Evolutionary conservation across 2,113 vertebrate species (phyloP).

Genomic region (Tetrao urogallus): DNA sequence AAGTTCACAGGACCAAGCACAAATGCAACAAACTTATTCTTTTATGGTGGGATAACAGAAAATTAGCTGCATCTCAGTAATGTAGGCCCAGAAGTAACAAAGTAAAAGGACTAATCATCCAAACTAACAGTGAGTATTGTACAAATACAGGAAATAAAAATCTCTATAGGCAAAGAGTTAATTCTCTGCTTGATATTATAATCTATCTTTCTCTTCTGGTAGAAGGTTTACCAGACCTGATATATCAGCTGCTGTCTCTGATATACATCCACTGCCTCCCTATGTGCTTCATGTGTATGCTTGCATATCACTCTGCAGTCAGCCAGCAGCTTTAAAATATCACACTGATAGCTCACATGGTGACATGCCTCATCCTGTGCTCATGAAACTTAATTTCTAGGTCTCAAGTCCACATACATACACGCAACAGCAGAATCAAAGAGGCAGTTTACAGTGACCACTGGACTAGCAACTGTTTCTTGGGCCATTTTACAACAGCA

Average conservation of each 20-base stretch:
- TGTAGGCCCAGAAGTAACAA: background rate
- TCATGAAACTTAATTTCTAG: background rate
- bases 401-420: background rate
- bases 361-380: background rate
- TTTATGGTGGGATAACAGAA: background rate
- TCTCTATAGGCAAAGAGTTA: background rate
- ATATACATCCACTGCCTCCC: constrained; percentile 26
- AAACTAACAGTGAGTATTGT: background rate
- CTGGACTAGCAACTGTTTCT: background rate
- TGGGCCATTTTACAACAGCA: background rate
- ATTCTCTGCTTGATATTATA: constrained; percentile 5
- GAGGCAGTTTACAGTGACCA: background rate
- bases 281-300: constrained; percentile 11
- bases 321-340: constrained; percentile 51
- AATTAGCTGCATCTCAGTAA: background rate
- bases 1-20: background rate
- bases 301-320: constrained; percentile 41
- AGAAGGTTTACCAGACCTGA: background rate
- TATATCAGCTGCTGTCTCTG: constrained; percentile 22
- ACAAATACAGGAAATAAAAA: constrained; percentile 2
- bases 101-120: background rate
- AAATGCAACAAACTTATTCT: background rate
- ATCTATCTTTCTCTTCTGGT: background rate
- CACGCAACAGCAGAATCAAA: background rate
- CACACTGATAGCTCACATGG: background rate